Base-by-base conservation (phyloP, 1,140 invertebrate genomes). In the Mizuhopecten yessoensis region DNA sequence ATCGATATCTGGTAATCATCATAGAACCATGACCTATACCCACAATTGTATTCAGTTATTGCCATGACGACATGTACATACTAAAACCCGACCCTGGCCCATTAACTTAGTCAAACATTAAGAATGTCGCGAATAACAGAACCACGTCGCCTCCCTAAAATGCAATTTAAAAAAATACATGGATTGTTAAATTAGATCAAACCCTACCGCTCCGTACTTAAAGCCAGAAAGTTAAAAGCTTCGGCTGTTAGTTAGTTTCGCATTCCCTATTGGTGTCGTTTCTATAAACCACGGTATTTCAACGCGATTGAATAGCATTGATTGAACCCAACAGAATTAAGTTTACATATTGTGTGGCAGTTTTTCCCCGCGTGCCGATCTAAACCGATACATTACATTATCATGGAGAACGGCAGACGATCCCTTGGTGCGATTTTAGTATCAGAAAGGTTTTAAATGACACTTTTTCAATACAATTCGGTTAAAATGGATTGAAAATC, bases 201-300 rank as follows among this genome's bases (percentile, higher is more conserved):
- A 45, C 17, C 10, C 9, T 45, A 1, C 42, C 0, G 1, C 9
- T 45, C 5, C 57, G 57, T 29, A 29, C 23, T 29, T 29, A 13
- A 75, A 75, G 5, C 57, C n/a, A 75, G 57, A 75, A 75, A 75
- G 29, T 75, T 75, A 75, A 75, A 75, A 75, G 57, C 57, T 75
- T 75, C 29, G 57, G n/a, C 0, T 75, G 23, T 29, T 5, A 49
- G 45, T 49, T 49, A 75, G 57, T 75, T 75, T 75, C 29, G 17
- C 23, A 29, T 75, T 75, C 57, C 57, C 57, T 75, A 29, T 29
- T n/a, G 57, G 57, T 75, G n/a, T 75, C 23, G 57, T 75, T 75
- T 75, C 23, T 75, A 75, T 75, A 75, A 75, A 75, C 57, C 17
- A 29, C 29, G 57, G 0, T 29, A 75, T 75, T 75, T 1, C n/a